Base-by-base conservation (phyloP, 2,888 invertebrate genomes). In the Trichopria drosophilae region DNA sequence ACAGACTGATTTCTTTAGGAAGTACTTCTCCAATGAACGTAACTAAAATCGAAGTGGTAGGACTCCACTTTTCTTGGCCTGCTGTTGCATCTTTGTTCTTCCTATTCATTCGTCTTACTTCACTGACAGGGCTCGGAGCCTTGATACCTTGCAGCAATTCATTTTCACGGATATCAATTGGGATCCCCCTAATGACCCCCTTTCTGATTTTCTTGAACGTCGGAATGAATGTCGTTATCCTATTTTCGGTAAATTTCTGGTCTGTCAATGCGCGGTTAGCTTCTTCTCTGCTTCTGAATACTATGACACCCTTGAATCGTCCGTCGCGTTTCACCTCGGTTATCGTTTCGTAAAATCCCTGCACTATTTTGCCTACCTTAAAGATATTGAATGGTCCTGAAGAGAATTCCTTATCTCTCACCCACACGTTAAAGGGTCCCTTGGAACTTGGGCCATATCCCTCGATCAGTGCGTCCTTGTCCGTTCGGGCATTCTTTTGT, bases 361-460 rank as follows among this genome's bases (percentile, higher is more conserved):
- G 16, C 6, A 32, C 32, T 18, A 13, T 23, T 15, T 32, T 43
- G 6, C 43, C 43, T 23, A 34, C 16, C 2, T 34, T 13, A 43
- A 22, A 43, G 23, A 34, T 32, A 23, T 23, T 23, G 10, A 43
- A n/a, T 1, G 32, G n/a, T 7, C 34, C 23, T 10, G 18, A 19
- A 4, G 34, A 6, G 7, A 10, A 13, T 7, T 7, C n/a, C n/a
- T 22, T 23, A 9, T n/a, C 16, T 3, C 31, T 10, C 1, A 43
- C 34, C 43, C 43, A 43, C 20, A 43, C 29, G 2, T 34, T 29
- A 19, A 31, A 43, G 13, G 43, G 34, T 1, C 43, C 43, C 10
- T 13, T 22, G 1, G 4, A 4, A 32, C 22, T 32, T 16, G 32
- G 16, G 10, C 15, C 9, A 31, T 43, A 43, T 10, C 43, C 43